A percentile compares a stretch with the other conserved stretches of the same genome.
Conservation (phyloP, 2,888 invertebrate species). For the Orthonychiurus folsomi region DNA sequence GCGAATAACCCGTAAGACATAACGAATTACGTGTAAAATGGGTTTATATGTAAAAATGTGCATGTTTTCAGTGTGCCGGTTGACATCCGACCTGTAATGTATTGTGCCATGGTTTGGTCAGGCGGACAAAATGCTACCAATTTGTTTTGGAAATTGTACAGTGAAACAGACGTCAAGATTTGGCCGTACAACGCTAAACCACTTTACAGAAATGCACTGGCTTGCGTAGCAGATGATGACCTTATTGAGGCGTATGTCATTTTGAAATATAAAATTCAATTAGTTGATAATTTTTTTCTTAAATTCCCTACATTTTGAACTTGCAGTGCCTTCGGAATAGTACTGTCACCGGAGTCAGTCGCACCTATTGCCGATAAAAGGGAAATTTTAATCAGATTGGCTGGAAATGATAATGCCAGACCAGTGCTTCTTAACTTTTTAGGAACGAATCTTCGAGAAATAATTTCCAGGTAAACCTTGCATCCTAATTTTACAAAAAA, state of each 20-base stretch:
- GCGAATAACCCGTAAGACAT: not conserved
- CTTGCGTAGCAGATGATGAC: not conserved
- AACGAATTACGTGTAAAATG: no score
- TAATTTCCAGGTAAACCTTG: no score
- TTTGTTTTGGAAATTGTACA: not conserved
- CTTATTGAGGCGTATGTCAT: not conserved
- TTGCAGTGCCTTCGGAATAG: no score
- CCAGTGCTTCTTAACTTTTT: not conserved
- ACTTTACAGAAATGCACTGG: not conserved
- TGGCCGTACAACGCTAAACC: not conserved
- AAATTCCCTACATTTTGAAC: no score
- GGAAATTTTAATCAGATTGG: not conserved
- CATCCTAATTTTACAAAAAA: no score
- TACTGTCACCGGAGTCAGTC: no score
- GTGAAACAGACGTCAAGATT: not conserved
- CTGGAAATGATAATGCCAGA: not conserved
- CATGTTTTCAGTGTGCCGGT: not conserved
- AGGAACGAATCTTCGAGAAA: not conserved
- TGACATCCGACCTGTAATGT: not conserved
- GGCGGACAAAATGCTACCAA: not conserved
- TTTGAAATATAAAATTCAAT: not conserved
- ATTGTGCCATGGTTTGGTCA: not conserved
- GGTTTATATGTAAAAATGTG: not conserved
- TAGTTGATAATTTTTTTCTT: not conserved
- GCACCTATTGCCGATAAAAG: not conserved